Evolutionary conservation across 2,797 vertebrate species (phyloP), one percentile per base, ranked within the genome.

Genomic region (Melanotaenia maccullochi): DNA sequence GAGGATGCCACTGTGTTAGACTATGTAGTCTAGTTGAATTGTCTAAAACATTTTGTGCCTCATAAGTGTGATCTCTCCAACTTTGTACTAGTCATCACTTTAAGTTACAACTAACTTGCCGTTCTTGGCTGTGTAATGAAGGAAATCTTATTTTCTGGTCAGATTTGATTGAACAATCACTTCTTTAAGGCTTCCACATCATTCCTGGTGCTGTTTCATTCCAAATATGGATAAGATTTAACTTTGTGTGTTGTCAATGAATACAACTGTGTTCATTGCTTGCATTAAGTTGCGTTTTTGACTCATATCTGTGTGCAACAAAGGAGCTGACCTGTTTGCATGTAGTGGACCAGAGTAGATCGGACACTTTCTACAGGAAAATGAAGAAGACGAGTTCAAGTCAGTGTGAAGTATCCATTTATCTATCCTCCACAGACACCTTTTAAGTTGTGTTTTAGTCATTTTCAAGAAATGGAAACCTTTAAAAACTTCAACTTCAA

Each of bases 21-120:
- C 24, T 76, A 59, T 25, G 22, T 52, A 25, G 67, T 78, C 44
- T 59, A 38, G 47, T 74, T 59, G 28, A 25, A 61, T 75, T 67
- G 47, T 67, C 55, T 73, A 22, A 75, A 73, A 70, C 14, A 71
- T 67, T 68, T 40, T 70, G 81, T 89, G 89, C 81, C 78, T 88
- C 83, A 70, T 35, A 11, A 73, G 66, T 82, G 65, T 64, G 76
- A 85, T 71, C 32, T 73, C 25, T 75, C 54, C 56, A 42, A 62
- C 70, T 69, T 75, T 71, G 73, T 81, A 82, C 67, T 13, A 5
- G 51, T 76, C 60, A 14, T 40, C 38, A 7, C 65, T 62, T 75
- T 65, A 28, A 28, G 36, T 59, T 38, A 9, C 22, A 36, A 55
- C 18, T 12, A 22, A 60, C 40, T 30, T 12, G 49, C 42, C 52